Evolutionary conservation across 2,888 invertebrate genomes (phyloP).

Genomic region (Eilema caniola): DNA sequence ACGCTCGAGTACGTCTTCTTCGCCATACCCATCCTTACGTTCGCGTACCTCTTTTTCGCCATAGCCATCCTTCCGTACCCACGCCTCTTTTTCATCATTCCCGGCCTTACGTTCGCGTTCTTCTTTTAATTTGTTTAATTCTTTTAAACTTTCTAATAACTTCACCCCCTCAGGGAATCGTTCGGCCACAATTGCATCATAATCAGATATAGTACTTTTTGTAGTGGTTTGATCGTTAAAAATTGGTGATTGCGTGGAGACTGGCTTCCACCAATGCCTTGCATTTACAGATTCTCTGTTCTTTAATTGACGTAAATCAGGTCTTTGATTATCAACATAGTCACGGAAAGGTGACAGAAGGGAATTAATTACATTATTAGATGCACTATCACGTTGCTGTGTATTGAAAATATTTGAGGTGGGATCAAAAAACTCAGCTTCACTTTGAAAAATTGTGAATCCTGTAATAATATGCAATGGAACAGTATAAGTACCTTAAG

Average conservation of each 20-base stretch:
- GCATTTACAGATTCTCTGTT: background rate
- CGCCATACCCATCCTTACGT: slow-evolving; percentile 6
- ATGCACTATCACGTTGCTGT: slow-evolving; percentile 1
- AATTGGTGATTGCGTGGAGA: slow-evolving; percentile 8
- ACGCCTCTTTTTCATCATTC: background rate
- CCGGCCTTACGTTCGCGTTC: slow-evolving; percentile 30
- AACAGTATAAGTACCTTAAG: background rate
- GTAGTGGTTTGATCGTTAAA: slow-evolving; percentile 5
- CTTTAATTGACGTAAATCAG: background rate
- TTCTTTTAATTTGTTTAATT: slow-evolving; percentile 54
- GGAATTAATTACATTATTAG: background rate
- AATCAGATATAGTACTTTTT: slow-evolving; percentile 15
- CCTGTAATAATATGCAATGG: slow-evolving; percentile 29
- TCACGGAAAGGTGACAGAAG: slow-evolving; percentile 19
- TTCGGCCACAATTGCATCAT: slow-evolving; percentile 35
- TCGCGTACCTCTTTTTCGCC: slow-evolving; percentile 21
- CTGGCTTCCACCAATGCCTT: background rate
- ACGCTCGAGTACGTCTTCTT: background rate
- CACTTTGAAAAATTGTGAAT: background rate
- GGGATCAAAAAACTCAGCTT: slow-evolving; percentile 28
- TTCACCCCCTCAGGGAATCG: slow-evolving; percentile 40
- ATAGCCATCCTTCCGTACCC: slow-evolving; percentile 27
- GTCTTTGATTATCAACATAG: background rate
- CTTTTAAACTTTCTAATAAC: slow-evolving; percentile 50
- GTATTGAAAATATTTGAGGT: slow-evolving; percentile 25